Base-by-base conservation (phyloP, 2,888 invertebrate genomes). In the Ptilodon capucinus region DNA sequence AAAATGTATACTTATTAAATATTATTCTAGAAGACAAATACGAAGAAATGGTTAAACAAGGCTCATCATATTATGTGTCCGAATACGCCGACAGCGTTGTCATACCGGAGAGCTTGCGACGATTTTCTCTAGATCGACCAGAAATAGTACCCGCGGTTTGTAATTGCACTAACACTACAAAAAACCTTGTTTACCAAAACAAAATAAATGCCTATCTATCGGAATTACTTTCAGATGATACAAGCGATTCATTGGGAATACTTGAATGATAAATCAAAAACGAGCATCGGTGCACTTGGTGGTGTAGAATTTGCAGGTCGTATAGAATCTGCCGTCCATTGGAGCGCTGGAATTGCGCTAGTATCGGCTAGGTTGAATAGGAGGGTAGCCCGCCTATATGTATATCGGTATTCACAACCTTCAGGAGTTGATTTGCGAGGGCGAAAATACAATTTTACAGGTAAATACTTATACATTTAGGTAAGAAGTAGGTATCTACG, bases 171-270 rank as follows among this genome's bases (percentile, higher is more conserved):
- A 6, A 23, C 2, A 23, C 7, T 23, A 7, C 9, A 8, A n/a
- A n/a, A n/a, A 23, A 8, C 1, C 9, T 23, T n/a, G 0, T 28
- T 28, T 11, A 28, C 25, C 25, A 8, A 23, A 6, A 28, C 7
- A 2, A 28, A n/a, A 28, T 2, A 3, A 28, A 11, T 11, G 11
- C 0, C 17, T 57, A 25, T 30, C 19, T 16, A 13, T n/a, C 6
- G 34, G 40, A 9, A 40, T 30, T 4, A 19, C 53, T 57, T 54
- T 4, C 53, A 90, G 89, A 52, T 90, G 19, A 61, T 68, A 28
- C 91, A 92, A 60, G 83, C 92, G 18, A 79, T 94, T 19, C 88
- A 85, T 54, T 94, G 93, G 93, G 92, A 92, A 69, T 94, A 92
- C 65, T 84, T 91, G 67, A 84, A 83, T 32, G 64, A 79, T 4